Conservation (phyloP, 2,113 vertebrate species). For the Tursiops truncatus region DNA sequence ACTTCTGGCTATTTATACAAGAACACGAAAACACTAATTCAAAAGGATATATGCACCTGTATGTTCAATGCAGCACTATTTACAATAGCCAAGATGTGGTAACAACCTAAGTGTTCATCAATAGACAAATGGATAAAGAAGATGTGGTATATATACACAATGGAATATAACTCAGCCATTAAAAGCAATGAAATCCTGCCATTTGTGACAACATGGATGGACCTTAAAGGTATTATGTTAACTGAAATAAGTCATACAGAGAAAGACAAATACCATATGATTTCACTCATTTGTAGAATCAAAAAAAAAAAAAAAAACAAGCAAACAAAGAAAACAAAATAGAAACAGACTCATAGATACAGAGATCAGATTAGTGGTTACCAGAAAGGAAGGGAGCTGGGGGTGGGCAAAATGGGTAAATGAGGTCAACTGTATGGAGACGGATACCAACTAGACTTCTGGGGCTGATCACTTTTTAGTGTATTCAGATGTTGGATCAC, state of each 20-base stretch:
- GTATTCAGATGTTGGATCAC: background rate
- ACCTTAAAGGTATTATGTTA: background rate
- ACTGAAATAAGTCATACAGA: background rate
- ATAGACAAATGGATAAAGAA: background rate
- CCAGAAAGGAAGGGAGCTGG: background rate
- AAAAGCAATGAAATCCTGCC: background rate
- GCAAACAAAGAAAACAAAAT: background rate
- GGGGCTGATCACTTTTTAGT: background rate
- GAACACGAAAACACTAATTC: background rate
- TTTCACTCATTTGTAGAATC: background rate
- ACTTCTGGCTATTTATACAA: background rate
- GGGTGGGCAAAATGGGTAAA: background rate
- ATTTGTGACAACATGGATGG: background rate
- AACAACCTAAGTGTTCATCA: background rate
- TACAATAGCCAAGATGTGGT: background rate
- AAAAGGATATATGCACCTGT: background rate
- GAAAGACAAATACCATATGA: background rate
- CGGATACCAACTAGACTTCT: background rate
- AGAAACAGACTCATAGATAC: background rate
- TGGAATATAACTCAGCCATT: background rate
- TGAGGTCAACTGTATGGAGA: background rate
- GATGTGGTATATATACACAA: background rate
- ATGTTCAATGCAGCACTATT: background rate
- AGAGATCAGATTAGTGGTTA: background rate
- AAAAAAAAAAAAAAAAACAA: background rate